Conservation (phyloP, 2,113 vertebrate genomes). For the Turnix velox region DNA sequence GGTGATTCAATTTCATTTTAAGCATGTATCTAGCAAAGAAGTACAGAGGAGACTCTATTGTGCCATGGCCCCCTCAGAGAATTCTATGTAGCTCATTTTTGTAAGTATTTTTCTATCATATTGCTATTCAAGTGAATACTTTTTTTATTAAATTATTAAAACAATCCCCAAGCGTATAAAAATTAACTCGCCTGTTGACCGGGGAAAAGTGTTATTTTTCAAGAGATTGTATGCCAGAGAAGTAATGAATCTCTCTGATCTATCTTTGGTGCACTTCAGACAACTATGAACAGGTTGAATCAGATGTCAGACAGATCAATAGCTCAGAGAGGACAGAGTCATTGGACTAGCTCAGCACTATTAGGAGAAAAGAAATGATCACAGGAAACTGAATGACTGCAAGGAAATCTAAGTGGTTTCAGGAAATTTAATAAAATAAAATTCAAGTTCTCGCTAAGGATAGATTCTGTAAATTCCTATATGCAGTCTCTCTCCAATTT, state of each 20-base stretch:
- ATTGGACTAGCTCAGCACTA: slow-evolving; percentile 1
- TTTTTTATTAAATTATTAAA: background rate
- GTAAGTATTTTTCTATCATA: background rate
- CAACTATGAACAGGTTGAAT: slow-evolving; percentile 49
- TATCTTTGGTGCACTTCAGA: slow-evolving; percentile 40
- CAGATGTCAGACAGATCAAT: slow-evolving; percentile 67
- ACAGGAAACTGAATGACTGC: background rate
- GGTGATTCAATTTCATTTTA: background rate
- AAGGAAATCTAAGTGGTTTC: background rate
- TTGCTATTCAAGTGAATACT: background rate
- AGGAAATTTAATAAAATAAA: background rate
- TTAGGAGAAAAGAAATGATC: slow-evolving; percentile 13
- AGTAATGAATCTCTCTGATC: slow-evolving; percentile 28
- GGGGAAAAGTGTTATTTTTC: background rate
- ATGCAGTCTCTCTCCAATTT: background rate
- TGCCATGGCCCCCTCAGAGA: background rate
- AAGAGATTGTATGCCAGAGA: slow-evolving; percentile 14
- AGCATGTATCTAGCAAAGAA: background rate
- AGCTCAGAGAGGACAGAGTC: slow-evolving; percentile 28
- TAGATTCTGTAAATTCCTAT: background rate
- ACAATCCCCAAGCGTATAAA: background rate
- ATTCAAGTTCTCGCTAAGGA: background rate
- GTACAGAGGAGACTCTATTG: background rate
- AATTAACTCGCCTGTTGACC: background rate
- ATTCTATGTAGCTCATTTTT: background rate